Conservation (phyloP, 2,888 invertebrate genomes). For the Lacanobia wlatinum region DNA sequence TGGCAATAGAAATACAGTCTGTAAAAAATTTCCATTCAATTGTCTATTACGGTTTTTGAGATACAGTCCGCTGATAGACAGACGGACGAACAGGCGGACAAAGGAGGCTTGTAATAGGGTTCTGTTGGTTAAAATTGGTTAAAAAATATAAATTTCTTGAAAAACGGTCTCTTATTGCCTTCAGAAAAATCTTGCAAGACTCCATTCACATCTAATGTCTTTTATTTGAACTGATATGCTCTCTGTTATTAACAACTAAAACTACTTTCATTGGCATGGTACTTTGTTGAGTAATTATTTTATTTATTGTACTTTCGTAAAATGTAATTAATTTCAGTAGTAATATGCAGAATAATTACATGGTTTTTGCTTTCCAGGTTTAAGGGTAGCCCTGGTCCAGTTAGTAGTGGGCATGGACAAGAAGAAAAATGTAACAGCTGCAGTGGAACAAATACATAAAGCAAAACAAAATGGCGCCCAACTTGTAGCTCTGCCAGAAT, state of each 20-base stretch:
- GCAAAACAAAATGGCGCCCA: constrained; percentile 93
- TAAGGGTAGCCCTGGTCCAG: constrained; percentile 96
- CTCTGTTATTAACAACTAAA: not conserved
- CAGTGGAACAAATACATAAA: constrained; percentile 92
- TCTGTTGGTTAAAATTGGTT: too few relatives aligned
- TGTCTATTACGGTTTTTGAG: too few relatives aligned
- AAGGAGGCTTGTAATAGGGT: too few relatives aligned
- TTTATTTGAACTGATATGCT: not conserved
- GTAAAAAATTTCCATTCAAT: too few relatives aligned
- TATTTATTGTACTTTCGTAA: not conserved
- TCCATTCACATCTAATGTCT: too few relatives aligned
- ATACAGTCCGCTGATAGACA: too few relatives aligned
- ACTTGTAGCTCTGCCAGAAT: constrained; percentile 94
- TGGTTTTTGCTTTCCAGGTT: constrained; percentile 81
- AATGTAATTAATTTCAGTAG: not conserved
- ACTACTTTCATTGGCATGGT: not conserved
- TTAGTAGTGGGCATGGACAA: constrained; percentile 94
- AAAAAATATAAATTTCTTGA: too few relatives aligned
- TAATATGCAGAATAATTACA: not conserved
- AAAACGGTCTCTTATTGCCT: too few relatives aligned
- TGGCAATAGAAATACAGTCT: too few relatives aligned
- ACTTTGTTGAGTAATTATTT: not conserved
- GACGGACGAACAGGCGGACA: too few relatives aligned
- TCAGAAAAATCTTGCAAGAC: not conserved
- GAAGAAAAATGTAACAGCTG: constrained; percentile 93